These are phyloP conservation scores for Morpho helenor DNA, from an alignment of 2,888 invertebrate species.

Conservation along the genomic window DNA sequence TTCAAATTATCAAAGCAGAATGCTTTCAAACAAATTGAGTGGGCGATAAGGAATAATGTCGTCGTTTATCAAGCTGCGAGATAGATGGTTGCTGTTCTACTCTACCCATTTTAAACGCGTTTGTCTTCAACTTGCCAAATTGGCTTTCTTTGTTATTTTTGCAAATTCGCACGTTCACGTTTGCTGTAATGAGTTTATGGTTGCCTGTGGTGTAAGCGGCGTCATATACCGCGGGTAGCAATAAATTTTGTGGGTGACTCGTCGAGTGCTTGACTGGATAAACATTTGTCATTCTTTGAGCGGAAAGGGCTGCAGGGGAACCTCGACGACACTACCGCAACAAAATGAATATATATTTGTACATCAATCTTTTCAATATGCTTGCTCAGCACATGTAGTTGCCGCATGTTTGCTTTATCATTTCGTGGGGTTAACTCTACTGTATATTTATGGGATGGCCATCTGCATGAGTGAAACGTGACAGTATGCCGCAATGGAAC, in stretches of 20 bases:
- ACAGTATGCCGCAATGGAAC: too few species aligned
- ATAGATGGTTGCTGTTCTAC: slow-evolving; percentile 75
- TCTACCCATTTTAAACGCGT: slow-evolving; percentile 79
- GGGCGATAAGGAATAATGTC: slow-evolving; percentile 79
- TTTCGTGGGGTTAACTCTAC: too few species aligned
- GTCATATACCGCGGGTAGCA: slow-evolving; percentile 17
- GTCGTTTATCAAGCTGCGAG: slow-evolving; percentile 77
- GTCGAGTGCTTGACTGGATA: slow-evolving; percentile 50
- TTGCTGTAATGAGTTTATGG: slow-evolving; percentile 25
- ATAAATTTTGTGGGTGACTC: slow-evolving; percentile 37
- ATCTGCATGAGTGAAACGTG: too few species aligned
- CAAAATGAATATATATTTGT: background rate
- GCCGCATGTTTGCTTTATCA: too few species aligned
- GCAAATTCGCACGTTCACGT: slow-evolving; percentile 55
- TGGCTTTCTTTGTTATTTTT: slow-evolving; percentile 71
- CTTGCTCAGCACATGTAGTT: too few species aligned
- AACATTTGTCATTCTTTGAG: slow-evolving; percentile 61
- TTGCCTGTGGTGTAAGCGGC: slow-evolving; percentile 11
- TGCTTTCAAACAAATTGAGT: slow-evolving; percentile 80
- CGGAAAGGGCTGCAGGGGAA: slow-evolving; percentile 41
- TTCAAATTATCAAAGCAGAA: slow-evolving; percentile 78
- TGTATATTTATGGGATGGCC: too few species aligned
- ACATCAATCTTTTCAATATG: too few species aligned
- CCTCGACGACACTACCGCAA: slow-evolving; percentile 29
- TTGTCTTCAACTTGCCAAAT: slow-evolving; percentile 77